Conservation (phyloP, 2,888 invertebrate genomes). For the Lasioglossum calceatum region DNA sequence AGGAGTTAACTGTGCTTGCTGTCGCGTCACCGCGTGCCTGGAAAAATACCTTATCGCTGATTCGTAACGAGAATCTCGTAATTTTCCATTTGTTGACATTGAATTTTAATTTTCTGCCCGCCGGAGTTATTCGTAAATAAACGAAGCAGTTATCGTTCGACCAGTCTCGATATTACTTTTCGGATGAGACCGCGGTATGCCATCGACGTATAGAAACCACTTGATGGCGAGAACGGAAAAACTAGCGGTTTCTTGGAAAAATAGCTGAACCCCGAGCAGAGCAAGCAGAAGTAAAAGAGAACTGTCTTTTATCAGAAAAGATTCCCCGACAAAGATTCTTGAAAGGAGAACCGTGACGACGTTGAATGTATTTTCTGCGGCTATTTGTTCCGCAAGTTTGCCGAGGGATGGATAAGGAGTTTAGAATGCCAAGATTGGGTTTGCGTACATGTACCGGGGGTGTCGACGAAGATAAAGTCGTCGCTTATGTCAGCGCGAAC, state of each 20-base stretch:
- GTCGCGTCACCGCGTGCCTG: neutral
- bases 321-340: conserved; percentile 1
- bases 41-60: neutral
- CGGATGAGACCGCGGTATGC: neutral
- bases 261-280: neutral
- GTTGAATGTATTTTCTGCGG: conserved; percentile 9
- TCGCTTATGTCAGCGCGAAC: neutral
- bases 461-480: neutral
- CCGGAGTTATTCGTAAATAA: neutral
- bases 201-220: neutral
- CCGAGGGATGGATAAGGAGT: conserved; percentile 1
- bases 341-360: neutral
- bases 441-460: neutral
- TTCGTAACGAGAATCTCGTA: no score
- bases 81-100: neutral
- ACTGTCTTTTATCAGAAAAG: conserved; percentile 3
- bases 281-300: neutral
- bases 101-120: neutral
- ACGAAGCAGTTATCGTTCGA: neutral
- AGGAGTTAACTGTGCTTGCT: conserved; percentile 29
- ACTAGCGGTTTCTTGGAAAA: neutral
- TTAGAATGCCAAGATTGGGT: conserved; percentile 3
- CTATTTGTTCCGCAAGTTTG: conserved; percentile 4
- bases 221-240: neutral
- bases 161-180: neutral